Base-by-base conservation (phyloP, 2,888 invertebrate genomes). In the Craniophora ligustri region DNA sequence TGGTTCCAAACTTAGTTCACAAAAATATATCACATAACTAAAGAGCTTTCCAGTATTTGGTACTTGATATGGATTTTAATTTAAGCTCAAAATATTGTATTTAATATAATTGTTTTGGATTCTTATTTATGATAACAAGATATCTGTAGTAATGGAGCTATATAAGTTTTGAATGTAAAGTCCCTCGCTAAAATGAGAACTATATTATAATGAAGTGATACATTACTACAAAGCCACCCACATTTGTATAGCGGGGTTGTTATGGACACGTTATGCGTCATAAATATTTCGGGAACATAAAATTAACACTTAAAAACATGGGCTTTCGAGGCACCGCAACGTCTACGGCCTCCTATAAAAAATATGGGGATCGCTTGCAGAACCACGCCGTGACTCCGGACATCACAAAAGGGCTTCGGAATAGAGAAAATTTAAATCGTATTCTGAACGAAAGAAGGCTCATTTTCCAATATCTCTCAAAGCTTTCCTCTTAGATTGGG, bases 281-380 rank as follows among this genome's bases (percentile, higher is more conserved):
- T 92, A 92, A 93, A 92, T 92, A 92, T 92, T 92, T 92, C 91
- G 88, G 89, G 86, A 91, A 92, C 92, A 91, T 92, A 91, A 93
- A 93, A 91, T 92, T 91, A 92, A 93, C 93, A 91, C 91, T 89
- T 88, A 90, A 88, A 91, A 92, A 91, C 89, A 91, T 86, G 90
- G 88, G 81, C 85, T 91, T 87, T 88, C 84, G 87, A 88, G 92
- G 93, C 93, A 92, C 93, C 93, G 88, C 87, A 86, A 82, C 87
- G 93, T 93, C 93, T 93, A 86, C 91, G 84, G 81, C 76, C 75
- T 75, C 79, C 77, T 75, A 91, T 86, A 92, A 93, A 92, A 92
- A 90, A 86, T 82, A 83, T 82, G 76, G 84, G 88, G 86, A 88
- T 87, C 89, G 84, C 88, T 87, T 85, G 91, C 91, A 89, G 88